Evolutionary conservation across 2,888 invertebrate genomes (phyloP).

Genomic region (Zele albiditarsus): DNA sequence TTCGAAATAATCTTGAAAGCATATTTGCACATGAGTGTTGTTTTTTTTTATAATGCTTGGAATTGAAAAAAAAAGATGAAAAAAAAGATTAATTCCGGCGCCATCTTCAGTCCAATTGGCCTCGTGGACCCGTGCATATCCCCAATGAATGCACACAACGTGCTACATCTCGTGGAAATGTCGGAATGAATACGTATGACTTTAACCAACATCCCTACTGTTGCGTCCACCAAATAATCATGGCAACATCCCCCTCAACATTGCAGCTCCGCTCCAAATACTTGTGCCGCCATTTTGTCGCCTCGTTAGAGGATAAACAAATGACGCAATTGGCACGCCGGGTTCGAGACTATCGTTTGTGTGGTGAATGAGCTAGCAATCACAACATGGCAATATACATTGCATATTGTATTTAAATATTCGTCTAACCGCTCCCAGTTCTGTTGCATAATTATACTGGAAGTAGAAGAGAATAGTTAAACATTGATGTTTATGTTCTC

Average conservation of each 20-base stretch:
- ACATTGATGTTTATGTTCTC: background rate
- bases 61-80: background rate
- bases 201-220: background rate
- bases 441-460: background rate
- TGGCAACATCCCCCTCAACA: constrained; percentile 33
- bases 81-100: constrained; percentile 35
- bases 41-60: background rate
- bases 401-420: constrained; percentile 10
- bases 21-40: background rate
- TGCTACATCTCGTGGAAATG: constrained; percentile 27
- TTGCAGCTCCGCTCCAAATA: constrained; percentile 44
- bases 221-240: background rate
- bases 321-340: constrained; percentile 57
- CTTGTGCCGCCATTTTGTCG: constrained; percentile 66
- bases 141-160: constrained; percentile 17
- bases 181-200: background rate
- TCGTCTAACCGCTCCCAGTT: constrained; percentile 39
- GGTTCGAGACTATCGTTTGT: constrained; percentile 58
- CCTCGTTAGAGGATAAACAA: constrained; percentile 67
- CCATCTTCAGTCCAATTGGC: constrained; percentile 34
- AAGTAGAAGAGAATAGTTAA: background rate
- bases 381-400: background rate
- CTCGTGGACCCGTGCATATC: background rate
- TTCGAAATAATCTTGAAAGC: background rate
- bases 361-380: constrained; percentile 50